These are phyloP conservation scores for Beris morrisii DNA, from an alignment of 2,888 invertebrate genomes.

Conservation along the genomic window DNA sequence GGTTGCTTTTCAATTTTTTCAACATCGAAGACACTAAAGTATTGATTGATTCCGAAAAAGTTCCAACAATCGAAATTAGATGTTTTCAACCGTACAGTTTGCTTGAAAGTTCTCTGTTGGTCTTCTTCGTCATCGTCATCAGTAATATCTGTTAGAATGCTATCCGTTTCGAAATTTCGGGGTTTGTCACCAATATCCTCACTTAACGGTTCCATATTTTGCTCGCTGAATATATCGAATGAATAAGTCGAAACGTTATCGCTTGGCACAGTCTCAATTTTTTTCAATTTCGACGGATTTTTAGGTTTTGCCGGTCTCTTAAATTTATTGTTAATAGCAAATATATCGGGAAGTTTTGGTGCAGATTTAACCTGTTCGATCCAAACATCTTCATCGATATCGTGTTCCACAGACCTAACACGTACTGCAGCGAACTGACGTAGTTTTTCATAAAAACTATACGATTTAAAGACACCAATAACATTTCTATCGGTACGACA, in stretches of 20 bases:
- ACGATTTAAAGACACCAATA: conserved; percentile 41
- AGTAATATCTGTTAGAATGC: conserved; percentile 42
- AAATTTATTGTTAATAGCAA: conserved; percentile 4
- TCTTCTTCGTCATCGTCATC: conserved; percentile 35
- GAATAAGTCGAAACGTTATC: conserved; percentile 42
- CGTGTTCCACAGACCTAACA: conserved; percentile 42
- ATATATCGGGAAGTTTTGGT: not conserved
- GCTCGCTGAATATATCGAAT: conserved; percentile 34
- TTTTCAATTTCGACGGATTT: not conserved
- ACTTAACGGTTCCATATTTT: conserved; percentile 47
- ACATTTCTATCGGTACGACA: conserved; percentile 40
- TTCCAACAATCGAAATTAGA: conserved; percentile 54
- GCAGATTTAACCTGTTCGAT: conserved; percentile 39
- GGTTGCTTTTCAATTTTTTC: conserved; percentile 45
- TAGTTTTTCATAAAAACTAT: not conserved
- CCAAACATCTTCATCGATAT: conserved; percentile 46
- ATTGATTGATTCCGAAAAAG: conserved; percentile 44
- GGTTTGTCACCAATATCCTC: conserved; percentile 44
- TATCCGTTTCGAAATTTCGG: conserved; percentile 42
- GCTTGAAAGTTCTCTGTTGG: not conserved
- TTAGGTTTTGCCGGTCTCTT: not conserved
- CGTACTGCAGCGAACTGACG: not conserved
- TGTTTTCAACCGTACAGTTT: conserved; percentile 41
- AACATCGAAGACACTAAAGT: conserved; percentile 41
- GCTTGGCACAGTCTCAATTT: not conserved